phyloP scores from a whole-genome alignment of 2,888 invertebrate genomes.

The Ornithoptera priamus region DNA sequence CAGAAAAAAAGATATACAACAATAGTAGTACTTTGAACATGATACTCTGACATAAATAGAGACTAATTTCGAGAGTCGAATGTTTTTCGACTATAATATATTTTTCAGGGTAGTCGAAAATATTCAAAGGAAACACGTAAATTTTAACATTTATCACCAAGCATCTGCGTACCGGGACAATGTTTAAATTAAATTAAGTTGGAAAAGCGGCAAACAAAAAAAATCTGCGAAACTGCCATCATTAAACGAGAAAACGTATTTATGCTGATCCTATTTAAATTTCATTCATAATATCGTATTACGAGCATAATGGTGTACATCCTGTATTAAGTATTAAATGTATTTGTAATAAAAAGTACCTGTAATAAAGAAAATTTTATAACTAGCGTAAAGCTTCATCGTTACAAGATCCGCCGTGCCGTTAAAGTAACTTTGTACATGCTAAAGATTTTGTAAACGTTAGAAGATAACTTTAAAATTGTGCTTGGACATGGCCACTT shows the following conservation, averaged over 20 bases:
- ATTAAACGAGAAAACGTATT: slow-evolving; percentile 49
- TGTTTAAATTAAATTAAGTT: slow-evolving; percentile 57
- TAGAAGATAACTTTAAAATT: slow-evolving; percentile 26
- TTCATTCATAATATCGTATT: slow-evolving; percentile 28
- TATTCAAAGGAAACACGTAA: slow-evolving; percentile 27
- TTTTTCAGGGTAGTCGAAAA: slow-evolving; percentile 14
- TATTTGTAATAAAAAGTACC: slow-evolving; percentile 1
- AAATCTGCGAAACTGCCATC: slow-evolving; percentile 51
- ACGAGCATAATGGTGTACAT: slow-evolving; percentile 13
- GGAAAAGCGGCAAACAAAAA: slow-evolving; percentile 44
- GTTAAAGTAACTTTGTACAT: neutral
- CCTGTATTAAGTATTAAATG: slow-evolving; percentile 9
- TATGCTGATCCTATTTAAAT: slow-evolving; percentile 39
- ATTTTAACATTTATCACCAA: slow-evolving; percentile 59
- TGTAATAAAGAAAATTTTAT: slow-evolving; percentile 14
- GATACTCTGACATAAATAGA: too few relatives aligned
- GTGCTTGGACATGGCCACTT: slow-evolving; percentile 37
- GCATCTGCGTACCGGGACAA: slow-evolving; percentile 65
- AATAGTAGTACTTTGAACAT: too few relatives aligned
- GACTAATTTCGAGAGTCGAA: too few relatives aligned
- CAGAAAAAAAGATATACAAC: too few relatives aligned
- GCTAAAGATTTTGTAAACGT: neutral
- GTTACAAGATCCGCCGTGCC: slow-evolving; percentile 1
- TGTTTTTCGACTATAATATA: slow-evolving; percentile 13
- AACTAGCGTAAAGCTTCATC: slow-evolving; percentile 2